These are phyloP conservation scores for Drosophila colorata DNA, from an alignment of 2,888 invertebrate genomes.

Conservation along the genomic window DNA sequence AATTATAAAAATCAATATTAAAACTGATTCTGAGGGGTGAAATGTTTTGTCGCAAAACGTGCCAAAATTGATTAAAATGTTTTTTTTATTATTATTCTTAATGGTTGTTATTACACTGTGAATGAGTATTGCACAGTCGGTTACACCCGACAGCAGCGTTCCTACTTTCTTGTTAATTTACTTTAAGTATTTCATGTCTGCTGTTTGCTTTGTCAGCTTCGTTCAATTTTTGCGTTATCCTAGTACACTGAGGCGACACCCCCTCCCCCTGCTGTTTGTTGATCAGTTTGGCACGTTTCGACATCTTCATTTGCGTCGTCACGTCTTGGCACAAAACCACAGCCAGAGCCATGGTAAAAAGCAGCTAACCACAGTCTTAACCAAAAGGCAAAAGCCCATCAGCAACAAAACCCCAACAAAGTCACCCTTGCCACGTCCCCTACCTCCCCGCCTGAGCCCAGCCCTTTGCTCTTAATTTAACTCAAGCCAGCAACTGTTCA, in stretches of 20 bases:
- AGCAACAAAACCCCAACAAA: slow-evolving; percentile 15
- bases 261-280: background rate
- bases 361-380: slow-evolving; percentile 43
- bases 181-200: background rate
- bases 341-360: slow-evolving; percentile 36
- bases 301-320: slow-evolving; percentile 60
- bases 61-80: too few relatives aligned
- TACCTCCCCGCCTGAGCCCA: background rate
- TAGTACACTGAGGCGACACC: background rate
- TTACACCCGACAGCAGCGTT: too few relatives aligned
- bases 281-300: slow-evolving; percentile 46
- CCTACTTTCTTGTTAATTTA: background rate
- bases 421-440: background rate
- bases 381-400: slow-evolving; percentile 12
- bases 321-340: slow-evolving; percentile 49
- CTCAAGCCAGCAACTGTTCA: slow-evolving; percentile 40
- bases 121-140: too few relatives aligned
- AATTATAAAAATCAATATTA: too few relatives aligned
- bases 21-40: too few relatives aligned
- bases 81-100: too few relatives aligned
- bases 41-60: too few relatives aligned
- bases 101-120: too few relatives aligned
- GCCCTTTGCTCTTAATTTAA: background rate
- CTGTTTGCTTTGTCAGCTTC: slow-evolving; percentile 43
- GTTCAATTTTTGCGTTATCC: slow-evolving; percentile 28